Percentiles rank a stretch among this genome's conserved stretches.
phyloP scores from a whole-genome alignment of 2,113 vertebrate genomes.

The Stercorarius parasiticus region DNA sequence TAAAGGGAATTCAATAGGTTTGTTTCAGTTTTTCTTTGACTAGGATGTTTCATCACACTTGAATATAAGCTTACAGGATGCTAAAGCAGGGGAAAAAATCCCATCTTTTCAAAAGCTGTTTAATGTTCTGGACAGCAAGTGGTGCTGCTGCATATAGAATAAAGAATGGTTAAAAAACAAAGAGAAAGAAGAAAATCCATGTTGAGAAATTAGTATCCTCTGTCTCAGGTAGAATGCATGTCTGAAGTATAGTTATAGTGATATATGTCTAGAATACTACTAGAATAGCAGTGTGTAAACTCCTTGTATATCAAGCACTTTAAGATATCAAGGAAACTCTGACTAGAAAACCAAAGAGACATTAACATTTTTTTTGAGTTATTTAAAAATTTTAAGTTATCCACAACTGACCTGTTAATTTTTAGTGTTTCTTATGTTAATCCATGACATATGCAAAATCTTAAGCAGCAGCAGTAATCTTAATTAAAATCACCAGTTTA shows the following conservation, averaged over 20 bases:
- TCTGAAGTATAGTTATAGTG: neutral
- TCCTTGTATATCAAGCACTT: neutral
- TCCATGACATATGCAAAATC: neutral
- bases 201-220: neutral
- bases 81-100: neutral
- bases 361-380: neutral
- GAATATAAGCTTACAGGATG: neutral
- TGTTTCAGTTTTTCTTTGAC: neutral
- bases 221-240: neutral
- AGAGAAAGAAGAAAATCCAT: neutral
- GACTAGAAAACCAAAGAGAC: neutral
- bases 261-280: neutral
- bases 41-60: neutral
- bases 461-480: neutral
- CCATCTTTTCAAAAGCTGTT: neutral
- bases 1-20: neutral
- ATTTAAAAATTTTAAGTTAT: neutral
- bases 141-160: conserved; percentile 15
- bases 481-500: neutral
- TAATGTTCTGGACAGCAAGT: conserved; percentile 4
- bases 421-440: neutral
- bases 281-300: neutral
- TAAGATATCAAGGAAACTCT: neutral
- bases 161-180: neutral
- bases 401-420: neutral